Percentiles rank a stretch among this genome's conserved stretches.
Conservation (phyloP, 2,888 invertebrate species). For the Rhamphomyia laevipes region DNA sequence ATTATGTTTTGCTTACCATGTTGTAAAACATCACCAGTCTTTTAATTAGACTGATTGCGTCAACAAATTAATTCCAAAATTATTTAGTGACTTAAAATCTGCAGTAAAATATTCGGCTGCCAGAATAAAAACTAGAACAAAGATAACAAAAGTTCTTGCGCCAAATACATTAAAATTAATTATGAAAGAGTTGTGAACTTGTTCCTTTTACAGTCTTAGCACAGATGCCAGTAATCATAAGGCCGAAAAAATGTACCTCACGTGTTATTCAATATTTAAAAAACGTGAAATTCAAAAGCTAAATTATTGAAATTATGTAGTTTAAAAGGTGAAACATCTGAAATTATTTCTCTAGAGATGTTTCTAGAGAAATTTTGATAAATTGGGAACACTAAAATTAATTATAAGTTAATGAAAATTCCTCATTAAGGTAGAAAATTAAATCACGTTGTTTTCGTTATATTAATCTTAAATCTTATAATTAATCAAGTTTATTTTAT, state of each 20-base stretch:
- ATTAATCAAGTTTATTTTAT: too few relatives aligned
- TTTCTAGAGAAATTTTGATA: too few relatives aligned
- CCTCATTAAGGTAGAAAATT: too few relatives aligned
- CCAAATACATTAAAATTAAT: constrained; percentile 1
- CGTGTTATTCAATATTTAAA: constrained; percentile 2
- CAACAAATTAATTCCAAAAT: constrained; percentile 3
- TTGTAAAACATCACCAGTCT: constrained; percentile 2
- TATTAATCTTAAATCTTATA: too few relatives aligned
- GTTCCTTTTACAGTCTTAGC: constrained; percentile 1
- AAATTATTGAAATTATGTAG: constrained; percentile 1
- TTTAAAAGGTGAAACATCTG: constrained; percentile 2
- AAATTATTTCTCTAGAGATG: not conserved
- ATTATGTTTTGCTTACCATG: not conserved
- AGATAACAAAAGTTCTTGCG: not conserved
- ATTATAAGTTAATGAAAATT: too few relatives aligned
- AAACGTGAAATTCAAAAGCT: not conserved
- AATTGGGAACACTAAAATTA: too few relatives aligned
- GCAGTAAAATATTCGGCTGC: constrained; percentile 1
- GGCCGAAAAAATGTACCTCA: not conserved
- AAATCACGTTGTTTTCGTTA: too few relatives aligned
- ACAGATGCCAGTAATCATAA: constrained; percentile 4
- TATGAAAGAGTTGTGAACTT: not conserved
- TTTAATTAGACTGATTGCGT: constrained; percentile 2
- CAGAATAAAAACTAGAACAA: not conserved
- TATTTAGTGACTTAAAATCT: constrained; percentile 2